Evolutionary conservation across 1,140 invertebrate genomes (phyloP), one percentile per base, ranked within the genome.

Genomic region (Drosophila dunni): DNA sequence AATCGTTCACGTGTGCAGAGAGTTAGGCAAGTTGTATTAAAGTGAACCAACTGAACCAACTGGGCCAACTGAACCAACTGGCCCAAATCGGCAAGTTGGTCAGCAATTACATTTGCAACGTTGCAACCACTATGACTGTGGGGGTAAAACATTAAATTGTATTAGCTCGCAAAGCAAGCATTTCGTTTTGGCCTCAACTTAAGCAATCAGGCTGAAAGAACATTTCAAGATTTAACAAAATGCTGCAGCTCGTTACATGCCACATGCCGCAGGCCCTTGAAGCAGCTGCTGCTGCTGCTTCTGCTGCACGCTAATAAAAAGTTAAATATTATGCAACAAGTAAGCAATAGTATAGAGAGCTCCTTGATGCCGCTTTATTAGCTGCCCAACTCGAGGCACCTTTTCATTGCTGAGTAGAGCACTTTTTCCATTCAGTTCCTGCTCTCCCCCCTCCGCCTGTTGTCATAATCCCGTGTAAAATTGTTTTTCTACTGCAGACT

Each of bases 311-410:
- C 81, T 88, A 86, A 88, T 86, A 86, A 86, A 85, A 89, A 72
- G 69, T 77, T 80, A 88, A 83, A 88, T 88, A 84, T 88, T 89
- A 88, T 89, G 84, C 83, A 88, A 88, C 83, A 88, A 89, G 84
- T 88, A 88, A 89, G 79, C 63, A 78, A 51, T 45, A 77, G 63
- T 58, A 72, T 51, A 66, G 20, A 40, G 36, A 64, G 80, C 73
- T 68, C 20, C 80, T 71, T 62, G 79, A 56, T 80, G 66, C 44
- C 80, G 79, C 83, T 88, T 84, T 88, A 83, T 89, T 88, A 89
- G 83, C 73, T 80, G 84, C 70, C 58, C 72, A 58, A 42, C 71
- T 62, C 24, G 15, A 51, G 48, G 56, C 50, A 56, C 53, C 66
- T 53, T 67, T 58, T 36, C 63, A 67, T 60, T 71, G 45, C 51